Base-by-base conservation (phyloP, 1,140 invertebrate genomes). In the Apis florea region DNA sequence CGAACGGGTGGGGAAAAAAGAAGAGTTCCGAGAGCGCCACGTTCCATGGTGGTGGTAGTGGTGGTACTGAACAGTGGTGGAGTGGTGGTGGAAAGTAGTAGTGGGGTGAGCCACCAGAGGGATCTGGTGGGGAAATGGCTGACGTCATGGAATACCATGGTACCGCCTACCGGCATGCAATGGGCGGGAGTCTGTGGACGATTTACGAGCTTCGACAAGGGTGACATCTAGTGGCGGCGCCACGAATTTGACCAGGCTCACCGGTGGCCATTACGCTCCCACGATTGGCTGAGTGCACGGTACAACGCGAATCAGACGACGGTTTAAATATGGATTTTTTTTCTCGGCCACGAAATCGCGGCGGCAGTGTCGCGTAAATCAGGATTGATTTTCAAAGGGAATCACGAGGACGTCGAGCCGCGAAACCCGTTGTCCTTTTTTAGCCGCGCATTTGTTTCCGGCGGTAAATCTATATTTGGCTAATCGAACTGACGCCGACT, bases 241-340 rank as follows among this genome's bases (percentile, higher is more conserved):
- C 71, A 53, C 68, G 66, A 89, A 91, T 85, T 86, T 86, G 59
- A 9, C 81, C 68, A 77, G 70, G 79, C 79, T 82, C 66, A 84
- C 74, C 88, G 92, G 93, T 91, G 91, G 93, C 93, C 93, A 93
- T 94, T 93, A 93, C 93, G 89, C 89, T 90, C 76, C 86, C 89
- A 91, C 90, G 90, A 94, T 94, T 94, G 93, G 93, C 88, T 87
- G 87, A 80, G 85, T 90, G 87, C 88, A 87, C 85, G 83, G 87
- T 88, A 93, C 93, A 76, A 91, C 92, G 90, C 89, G 90, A 92
- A 93, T 93, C 92, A 93, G 90, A 85, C 85, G 89, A 93, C 85
- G 84, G 88, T 91, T 91, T 92, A 89, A 92, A 90, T 90, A 88
- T 89, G 80, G 83, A 89, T 87, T 88, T 85, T 87, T 87, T 79